These are phyloP conservation scores for Staurois parvus DNA, from an alignment of 2,797 vertebrate genomes.

Conservation along the genomic window DNA sequence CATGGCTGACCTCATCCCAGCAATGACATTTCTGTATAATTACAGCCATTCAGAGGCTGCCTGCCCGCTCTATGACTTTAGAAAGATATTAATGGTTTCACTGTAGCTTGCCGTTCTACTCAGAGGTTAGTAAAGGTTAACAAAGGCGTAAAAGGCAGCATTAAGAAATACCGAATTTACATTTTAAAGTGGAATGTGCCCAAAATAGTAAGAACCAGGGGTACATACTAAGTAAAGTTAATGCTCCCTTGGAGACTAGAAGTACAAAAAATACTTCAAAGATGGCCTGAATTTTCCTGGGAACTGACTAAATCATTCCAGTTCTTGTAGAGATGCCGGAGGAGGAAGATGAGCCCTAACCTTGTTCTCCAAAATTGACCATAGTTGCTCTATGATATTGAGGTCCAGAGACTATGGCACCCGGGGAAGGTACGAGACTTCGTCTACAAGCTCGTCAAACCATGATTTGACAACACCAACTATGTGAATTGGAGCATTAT, in stretches of 20 bases:
- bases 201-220: neutral
- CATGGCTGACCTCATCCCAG: constrained; percentile 22
- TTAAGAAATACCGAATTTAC: constrained; percentile 1
- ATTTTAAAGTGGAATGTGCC: neutral
- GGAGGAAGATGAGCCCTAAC: too few species aligned
- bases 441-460: too few species aligned
- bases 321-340: too few species aligned
- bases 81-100: constrained; percentile 27
- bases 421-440: too few species aligned
- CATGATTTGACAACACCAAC: too few species aligned
- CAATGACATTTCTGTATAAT: constrained; percentile 57
- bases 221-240: neutral
- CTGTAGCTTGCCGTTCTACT: neutral
- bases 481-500: too few species aligned
- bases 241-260: neutral
- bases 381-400: too few species aligned
- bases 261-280: neutral
- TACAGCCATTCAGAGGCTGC: neutral
- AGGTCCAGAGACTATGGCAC: too few species aligned
- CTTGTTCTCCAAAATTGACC: too few species aligned
- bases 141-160: neutral
- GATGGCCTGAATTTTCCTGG: too few species aligned
- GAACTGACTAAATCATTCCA: too few species aligned
- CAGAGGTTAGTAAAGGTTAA: constrained; percentile 23
- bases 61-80: constrained; percentile 13